Base-by-base conservation (phyloP, 2,113 vertebrate species). In the Vanacampus margaritifer region DNA sequence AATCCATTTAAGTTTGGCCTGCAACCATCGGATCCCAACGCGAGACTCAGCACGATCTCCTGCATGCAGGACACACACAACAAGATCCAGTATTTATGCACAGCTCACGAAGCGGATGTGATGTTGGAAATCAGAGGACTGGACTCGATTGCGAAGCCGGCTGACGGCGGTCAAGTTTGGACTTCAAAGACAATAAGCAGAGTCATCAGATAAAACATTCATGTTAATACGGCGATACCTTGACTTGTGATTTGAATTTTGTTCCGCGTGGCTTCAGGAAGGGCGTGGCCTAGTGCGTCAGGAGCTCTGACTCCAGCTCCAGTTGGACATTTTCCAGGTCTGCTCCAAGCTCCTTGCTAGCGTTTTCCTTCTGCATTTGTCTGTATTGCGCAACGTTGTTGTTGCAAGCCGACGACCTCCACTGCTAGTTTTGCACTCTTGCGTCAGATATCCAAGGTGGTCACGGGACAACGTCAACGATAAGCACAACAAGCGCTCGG, bases 1-100 rank as follows among this genome's bases (percentile, higher is more conserved):
- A 89, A 91, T 90, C 86, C 75, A 69, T 88, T 88, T 88, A 84
- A 78, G 75, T 88, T 75, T 1, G 68, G 76, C 75, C 82, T 75
- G 61, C 72, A 77, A 72, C 65, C 73, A 41, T 69, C 58, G 72
- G 65, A 66, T 76, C 65, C 53, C 21, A 28, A 57, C 26, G 9
- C 23, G 16, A 23, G 60, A 41, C 37, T 41, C 39, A 5, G 39
- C 39, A 26, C 32, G 12, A 24, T 43, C 12, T 2, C 60, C 60
- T 62, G 60, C 23, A 45, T 84, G 28, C 0, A 48, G 46, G 39
- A 67, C 9, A 41, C 12, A 62, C 23, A 43, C 7, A n/a, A 70
- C 19, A 53, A 32, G 6, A 64, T 13, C 8, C 46, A n/a, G 48
- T 50, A 10, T 21, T 50, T n/a, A 50, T 50, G 21, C 48, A 11